These are phyloP conservation scores for Drosophila sordidula DNA, from an alignment of 2,888 invertebrate genomes.

Conservation along the genomic window DNA sequence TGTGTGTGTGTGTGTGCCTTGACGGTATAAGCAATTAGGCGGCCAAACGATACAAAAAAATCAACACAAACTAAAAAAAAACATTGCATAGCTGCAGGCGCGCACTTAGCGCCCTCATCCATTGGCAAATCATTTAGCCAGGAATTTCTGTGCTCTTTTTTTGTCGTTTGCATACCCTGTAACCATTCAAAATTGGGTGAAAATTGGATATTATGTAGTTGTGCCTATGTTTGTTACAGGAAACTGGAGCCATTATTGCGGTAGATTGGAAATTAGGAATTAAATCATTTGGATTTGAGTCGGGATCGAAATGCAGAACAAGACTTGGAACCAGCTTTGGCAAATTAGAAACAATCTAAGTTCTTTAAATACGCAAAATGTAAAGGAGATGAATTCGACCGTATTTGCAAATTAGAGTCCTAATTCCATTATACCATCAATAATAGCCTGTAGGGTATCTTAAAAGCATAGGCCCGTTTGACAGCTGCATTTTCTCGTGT, in stretches of 20 bases:
- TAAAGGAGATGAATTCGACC: too few species aligned
- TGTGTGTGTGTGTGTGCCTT: constrained; percentile 22
- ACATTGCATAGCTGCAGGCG: constrained; percentile 69
- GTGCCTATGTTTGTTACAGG: neutral
- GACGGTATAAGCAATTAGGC: constrained; percentile 65
- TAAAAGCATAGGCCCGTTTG: fast-evolving
- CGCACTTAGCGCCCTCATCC: constrained; percentile 42
- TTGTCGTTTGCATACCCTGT: constrained; percentile 24
- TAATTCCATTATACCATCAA: too few species aligned
- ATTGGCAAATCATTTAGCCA: constrained; percentile 66
- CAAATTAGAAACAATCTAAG: too few species aligned
- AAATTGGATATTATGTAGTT: too few species aligned
- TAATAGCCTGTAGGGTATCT: neutral
- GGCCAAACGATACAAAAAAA: constrained; percentile 9
- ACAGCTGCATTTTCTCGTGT: neutral
- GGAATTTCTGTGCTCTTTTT: constrained; percentile 50
- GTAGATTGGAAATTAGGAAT: too few species aligned
- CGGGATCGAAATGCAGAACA: too few species aligned
- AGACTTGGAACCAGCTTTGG: too few species aligned
- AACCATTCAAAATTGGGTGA: neutral
- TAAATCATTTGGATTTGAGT: too few species aligned
- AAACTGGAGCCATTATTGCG: too few species aligned
- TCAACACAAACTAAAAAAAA: constrained; percentile 31
- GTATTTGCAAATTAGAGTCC: too few species aligned
- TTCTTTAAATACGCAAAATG: too few species aligned